Conservation (phyloP, 2,797 vertebrate genomes). For the Pantherophis alleghaniensis region DNA sequence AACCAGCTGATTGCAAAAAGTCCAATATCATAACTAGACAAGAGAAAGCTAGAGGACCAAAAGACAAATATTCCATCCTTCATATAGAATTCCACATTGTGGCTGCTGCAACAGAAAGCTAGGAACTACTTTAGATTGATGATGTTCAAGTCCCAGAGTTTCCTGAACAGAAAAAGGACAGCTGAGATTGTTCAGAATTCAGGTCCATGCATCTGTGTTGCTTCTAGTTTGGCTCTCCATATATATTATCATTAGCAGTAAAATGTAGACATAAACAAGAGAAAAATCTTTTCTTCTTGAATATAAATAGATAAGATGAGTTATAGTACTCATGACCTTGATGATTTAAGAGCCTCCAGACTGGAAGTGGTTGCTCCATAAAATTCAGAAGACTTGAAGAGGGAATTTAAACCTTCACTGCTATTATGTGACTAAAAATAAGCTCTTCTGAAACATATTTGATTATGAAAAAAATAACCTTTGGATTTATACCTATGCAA, state of each 20-base stretch:
- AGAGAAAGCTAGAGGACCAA: background rate
- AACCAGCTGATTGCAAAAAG: background rate
- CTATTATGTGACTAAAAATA: background rate
- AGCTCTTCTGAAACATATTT: background rate
- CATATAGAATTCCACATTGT: background rate
- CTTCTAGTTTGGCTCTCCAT: background rate
- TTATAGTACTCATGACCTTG: background rate
- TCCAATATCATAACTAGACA: background rate
- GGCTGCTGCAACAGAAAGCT: background rate
- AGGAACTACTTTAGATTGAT: background rate
- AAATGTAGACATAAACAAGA: background rate
- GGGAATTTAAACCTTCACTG: background rate
- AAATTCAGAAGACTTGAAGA: background rate
- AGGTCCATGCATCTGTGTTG: background rate
- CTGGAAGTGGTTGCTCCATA: background rate
- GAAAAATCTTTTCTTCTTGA: background rate
- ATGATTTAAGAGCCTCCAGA: background rate
- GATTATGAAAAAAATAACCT: background rate
- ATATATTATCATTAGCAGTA: background rate
- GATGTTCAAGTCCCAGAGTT: background rate
- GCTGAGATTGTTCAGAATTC: background rate
- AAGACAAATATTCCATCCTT: background rate
- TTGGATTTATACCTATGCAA: background rate
- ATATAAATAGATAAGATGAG: background rate
- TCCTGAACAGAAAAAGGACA: background rate